phyloP scores from a whole-genome alignment of 2,888 invertebrate species.

The Cynaeus angustus region DNA sequence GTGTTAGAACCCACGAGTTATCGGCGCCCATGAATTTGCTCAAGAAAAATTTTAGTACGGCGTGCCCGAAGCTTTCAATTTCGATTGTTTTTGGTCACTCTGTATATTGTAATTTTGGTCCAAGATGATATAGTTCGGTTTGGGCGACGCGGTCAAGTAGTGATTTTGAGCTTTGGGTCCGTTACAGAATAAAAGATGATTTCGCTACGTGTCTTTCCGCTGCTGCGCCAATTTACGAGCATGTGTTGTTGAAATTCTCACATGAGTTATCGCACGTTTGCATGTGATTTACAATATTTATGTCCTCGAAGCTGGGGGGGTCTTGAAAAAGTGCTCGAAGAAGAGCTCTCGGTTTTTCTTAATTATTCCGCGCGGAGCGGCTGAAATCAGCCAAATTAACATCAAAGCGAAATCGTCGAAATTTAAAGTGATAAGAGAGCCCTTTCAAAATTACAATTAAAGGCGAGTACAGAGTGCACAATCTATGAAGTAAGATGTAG shows the following conservation, averaged over 20 bases:
- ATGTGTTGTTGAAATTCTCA: conserved; percentile 31
- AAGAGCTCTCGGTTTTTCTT: conserved; percentile 25
- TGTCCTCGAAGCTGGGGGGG: neutral
- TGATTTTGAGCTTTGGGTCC: too few relatives aligned
- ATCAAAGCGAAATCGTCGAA: conserved; percentile 56
- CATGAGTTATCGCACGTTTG: conserved; percentile 28
- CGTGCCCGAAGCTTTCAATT: too few relatives aligned
- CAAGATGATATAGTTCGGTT: too few relatives aligned
- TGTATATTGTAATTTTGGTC: too few relatives aligned
- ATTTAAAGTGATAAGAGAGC: conserved; percentile 63
- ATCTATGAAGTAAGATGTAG: conserved; percentile 64
- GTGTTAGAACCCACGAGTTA: too few relatives aligned
- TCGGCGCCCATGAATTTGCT: too few relatives aligned
- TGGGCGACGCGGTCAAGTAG: too few relatives aligned
- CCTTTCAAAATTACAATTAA: conserved; percentile 63
- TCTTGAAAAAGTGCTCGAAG: conserved; percentile 2
- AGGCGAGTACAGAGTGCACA: conserved; percentile 61
- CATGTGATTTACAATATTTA: conserved; percentile 23
- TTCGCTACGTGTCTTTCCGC: neutral
- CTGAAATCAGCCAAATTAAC: conserved; percentile 49
- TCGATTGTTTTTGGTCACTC: too few relatives aligned
- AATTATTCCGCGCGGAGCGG: conserved; percentile 39
- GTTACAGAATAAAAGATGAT: neutral
- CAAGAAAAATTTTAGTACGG: too few relatives aligned
- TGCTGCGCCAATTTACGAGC: conserved; percentile 9